Conservation (phyloP, 2,888 invertebrate species). For the Halictus ligatus region DNA sequence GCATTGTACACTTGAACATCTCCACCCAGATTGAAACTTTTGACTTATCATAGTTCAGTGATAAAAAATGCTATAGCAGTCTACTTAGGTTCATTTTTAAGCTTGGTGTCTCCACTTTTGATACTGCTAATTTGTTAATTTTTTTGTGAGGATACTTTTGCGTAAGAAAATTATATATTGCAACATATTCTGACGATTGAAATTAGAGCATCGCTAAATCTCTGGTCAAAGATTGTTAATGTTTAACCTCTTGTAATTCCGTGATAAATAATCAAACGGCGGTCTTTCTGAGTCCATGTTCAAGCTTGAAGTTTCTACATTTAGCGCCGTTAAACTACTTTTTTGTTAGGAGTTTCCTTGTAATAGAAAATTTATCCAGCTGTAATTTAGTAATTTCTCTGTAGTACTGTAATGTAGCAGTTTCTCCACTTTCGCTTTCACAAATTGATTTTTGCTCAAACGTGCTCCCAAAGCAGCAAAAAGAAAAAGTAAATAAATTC, state of each 20-base stretch:
- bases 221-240: too few species aligned
- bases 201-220: not conserved
- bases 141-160: not conserved
- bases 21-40: too few species aligned
- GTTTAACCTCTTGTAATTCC: too few species aligned
- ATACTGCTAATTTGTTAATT: not conserved
- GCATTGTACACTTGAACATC: too few species aligned
- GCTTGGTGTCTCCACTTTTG: not conserved
- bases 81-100: not conserved
- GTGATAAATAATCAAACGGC: too few species aligned
- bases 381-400: not conserved
- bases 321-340: not conserved
- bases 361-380: not conserved
- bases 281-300: too few species aligned
- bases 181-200: not conserved
- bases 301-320: not conserved
- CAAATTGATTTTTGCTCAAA: not conserved
- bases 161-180: not conserved
- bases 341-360: not conserved
- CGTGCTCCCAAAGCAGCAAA: not conserved
- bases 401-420: not conserved
- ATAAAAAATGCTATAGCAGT: not conserved
- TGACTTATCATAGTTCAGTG: not conserved
- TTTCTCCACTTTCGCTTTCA: not conserved
- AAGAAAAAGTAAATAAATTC: not conserved